A percentile compares a stretch with the other conserved stretches of the same genome.
phyloP scores from a whole-genome alignment of 2,113 vertebrate species.

The Ammodytes marinus region DNA sequence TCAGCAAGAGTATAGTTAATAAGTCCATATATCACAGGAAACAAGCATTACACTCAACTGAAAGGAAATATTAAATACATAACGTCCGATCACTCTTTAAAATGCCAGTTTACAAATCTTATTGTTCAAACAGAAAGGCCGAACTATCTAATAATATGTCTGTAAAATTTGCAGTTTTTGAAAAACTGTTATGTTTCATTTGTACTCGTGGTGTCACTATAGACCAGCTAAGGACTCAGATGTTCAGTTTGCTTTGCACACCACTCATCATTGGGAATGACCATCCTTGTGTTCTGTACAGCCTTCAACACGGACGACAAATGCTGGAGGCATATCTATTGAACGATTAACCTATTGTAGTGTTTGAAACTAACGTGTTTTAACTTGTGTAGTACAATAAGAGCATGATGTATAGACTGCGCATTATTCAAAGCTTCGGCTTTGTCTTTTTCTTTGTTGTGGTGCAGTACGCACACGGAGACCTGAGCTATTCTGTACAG shows the following conservation, averaged over 20 bases:
- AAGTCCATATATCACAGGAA: accelerated
- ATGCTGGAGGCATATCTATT: background rate
- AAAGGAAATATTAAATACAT: accelerated
- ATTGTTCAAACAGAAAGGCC: no score
- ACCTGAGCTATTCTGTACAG: conserved; percentile 82
- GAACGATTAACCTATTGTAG: background rate
- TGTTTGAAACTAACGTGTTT: background rate
- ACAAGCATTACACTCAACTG: background rate
- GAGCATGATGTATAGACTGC: background rate
- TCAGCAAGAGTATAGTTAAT: background rate
- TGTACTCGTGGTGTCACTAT: conserved; percentile 68
- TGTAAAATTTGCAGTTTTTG: no score
- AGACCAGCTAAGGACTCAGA: conserved; percentile 30
- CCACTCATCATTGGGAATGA: conserved; percentile 6
- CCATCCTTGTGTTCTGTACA: background rate
- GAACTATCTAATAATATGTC: no score
- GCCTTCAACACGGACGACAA: background rate
- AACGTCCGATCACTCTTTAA: background rate
- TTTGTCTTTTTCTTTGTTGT: conserved; percentile 53
- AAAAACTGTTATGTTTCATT: conserved; percentile 3
- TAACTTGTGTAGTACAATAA: accelerated
- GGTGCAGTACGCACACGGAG: conserved; percentile 48
- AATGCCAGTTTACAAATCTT: no score
- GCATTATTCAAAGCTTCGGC: background rate
- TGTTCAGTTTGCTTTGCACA: conserved; percentile 1